Percentiles rank a stretch among this genome's conserved stretches.
Conservation (phyloP, 2,797 vertebrate species). For the Epinephelus malabaricus region DNA sequence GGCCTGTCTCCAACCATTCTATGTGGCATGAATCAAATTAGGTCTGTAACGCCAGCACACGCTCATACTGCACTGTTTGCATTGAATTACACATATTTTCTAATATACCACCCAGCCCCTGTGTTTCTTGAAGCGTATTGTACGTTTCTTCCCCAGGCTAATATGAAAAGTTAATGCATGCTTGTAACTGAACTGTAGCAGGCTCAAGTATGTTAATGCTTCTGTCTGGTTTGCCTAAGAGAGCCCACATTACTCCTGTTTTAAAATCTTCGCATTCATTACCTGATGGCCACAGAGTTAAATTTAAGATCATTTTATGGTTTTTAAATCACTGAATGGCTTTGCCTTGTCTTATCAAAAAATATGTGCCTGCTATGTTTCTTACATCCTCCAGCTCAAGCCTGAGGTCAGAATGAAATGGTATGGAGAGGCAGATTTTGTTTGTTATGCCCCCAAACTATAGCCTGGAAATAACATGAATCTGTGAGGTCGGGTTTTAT, state of each 20-base stretch:
- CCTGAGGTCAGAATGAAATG: background rate
- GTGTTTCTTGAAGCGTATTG: background rate
- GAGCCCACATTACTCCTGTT: background rate
- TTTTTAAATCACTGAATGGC: background rate
- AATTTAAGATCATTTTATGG: background rate
- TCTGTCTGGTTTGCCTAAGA: background rate
- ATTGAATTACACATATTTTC: conserved; percentile 5
- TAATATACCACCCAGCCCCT: background rate
- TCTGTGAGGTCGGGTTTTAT: background rate
- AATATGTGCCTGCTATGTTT: background rate
- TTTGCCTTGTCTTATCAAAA: background rate
- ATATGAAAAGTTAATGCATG: background rate
- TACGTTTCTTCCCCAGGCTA: background rate
- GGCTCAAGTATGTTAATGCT: background rate
- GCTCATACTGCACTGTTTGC: background rate
- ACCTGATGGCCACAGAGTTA: background rate
- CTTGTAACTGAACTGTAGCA: conserved; percentile 3
- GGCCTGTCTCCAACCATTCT: background rate
- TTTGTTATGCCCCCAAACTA: background rate
- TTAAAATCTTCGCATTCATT: background rate
- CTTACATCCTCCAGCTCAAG: background rate
- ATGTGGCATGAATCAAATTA: conserved; percentile 17
- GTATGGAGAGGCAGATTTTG: background rate
- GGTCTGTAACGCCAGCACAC: background rate
- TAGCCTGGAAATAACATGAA: background rate